These are phyloP conservation scores for Phasianus colchicus DNA, from an alignment of 2,113 vertebrate species.

Conservation along the genomic window DNA sequence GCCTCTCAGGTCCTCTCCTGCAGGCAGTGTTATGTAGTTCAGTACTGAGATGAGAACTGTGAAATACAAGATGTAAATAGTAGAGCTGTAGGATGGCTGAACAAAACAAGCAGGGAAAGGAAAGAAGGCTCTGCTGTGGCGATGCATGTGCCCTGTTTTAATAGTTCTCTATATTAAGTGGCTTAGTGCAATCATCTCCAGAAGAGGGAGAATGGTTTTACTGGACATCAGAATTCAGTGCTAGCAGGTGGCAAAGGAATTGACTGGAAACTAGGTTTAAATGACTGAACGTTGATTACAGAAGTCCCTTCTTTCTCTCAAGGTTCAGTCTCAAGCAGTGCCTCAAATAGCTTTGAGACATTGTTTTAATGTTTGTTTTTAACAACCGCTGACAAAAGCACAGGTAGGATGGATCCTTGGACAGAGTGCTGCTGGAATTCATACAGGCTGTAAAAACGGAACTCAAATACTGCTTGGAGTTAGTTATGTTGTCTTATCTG, in stretches of 20 bases:
- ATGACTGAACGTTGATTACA: not conserved
- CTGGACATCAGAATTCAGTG: not conserved
- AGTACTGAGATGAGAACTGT: not conserved
- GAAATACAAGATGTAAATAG: constrained; percentile 30
- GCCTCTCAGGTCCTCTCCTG: not conserved
- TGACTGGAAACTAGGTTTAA: not conserved
- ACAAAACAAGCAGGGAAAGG: not conserved
- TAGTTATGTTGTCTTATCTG: not conserved
- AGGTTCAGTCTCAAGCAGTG: not conserved
- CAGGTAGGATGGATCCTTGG: not conserved
- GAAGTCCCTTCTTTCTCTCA: not conserved
- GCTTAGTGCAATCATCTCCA: constrained; percentile 55
- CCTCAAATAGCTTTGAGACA: not conserved
- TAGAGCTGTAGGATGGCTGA: not conserved
- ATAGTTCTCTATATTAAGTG: constrained; percentile 22
- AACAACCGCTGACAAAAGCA: not conserved
- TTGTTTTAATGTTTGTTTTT: not conserved
- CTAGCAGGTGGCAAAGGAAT: not conserved
- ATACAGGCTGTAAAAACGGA: not conserved
- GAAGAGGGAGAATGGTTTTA: not conserved
- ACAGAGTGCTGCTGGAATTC: not conserved
- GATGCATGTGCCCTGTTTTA: not conserved
- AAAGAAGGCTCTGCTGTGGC: not conserved
- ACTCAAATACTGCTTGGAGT: not conserved
- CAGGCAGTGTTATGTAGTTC: constrained; percentile 9